Percentiles rank a stretch among this genome's conserved stretches.
These are phyloP conservation scores for Morbakka virulenta DNA, from an alignment of 30 jellyfish, hydroid and myxozoan genomes.

Conservation along the genomic window DNA sequence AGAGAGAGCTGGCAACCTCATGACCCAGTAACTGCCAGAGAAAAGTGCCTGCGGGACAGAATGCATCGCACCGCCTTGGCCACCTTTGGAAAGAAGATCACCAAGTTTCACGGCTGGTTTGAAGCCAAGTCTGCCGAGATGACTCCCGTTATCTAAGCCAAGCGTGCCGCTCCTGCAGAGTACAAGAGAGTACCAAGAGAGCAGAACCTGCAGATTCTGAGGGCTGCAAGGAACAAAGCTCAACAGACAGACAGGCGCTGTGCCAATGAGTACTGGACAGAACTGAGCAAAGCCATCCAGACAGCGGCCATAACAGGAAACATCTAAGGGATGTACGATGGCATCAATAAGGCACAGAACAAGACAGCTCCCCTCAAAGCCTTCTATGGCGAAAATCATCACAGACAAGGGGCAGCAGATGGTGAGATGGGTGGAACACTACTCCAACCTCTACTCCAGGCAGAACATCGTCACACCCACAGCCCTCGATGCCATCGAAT, in stretches of 20 bases:
- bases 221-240: too few relatives aligned
- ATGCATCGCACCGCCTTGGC: constrained; percentile 19
- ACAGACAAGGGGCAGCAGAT: neutral
- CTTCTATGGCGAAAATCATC: neutral
- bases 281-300: too few relatives aligned
- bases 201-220: constrained; percentile 1
- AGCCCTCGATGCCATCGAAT: neutral
- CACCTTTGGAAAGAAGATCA: constrained; percentile 14
- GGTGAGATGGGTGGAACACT: neutral
- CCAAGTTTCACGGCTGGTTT: constrained; percentile 6
- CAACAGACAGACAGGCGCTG: too few relatives aligned
- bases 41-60: neutral
- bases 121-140: neutral
- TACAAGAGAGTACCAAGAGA: neutral
- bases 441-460: neutral
- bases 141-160: constrained; percentile 28
- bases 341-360: too few relatives aligned
- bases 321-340: too few relatives aligned
- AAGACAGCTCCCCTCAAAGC: neutral
- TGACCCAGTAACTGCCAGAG: too few relatives aligned
- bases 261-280: too few relatives aligned
- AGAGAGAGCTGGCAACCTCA: too few relatives aligned
- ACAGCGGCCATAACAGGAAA: too few relatives aligned
- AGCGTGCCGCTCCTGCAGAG: constrained; percentile 16
- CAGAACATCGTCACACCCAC: neutral